Evolutionary conservation across 2,888 invertebrate genomes (phyloP).

Genomic region (Ophion ventricosus): DNA sequence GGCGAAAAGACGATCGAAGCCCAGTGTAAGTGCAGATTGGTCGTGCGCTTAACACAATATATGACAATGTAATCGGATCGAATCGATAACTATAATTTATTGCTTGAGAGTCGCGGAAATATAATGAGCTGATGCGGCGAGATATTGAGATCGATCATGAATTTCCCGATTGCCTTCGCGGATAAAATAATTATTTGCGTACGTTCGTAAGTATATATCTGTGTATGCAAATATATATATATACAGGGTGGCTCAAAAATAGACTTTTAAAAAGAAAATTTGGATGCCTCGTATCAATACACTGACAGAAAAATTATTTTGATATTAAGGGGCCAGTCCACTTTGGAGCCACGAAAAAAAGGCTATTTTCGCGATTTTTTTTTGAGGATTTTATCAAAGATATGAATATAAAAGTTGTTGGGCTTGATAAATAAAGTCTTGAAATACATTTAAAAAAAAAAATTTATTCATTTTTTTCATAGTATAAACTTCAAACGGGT

Average conservation of each 20-base stretch:
- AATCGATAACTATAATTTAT: not conserved
- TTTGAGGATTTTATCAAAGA: too few relatives aligned
- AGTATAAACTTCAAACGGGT: too few relatives aligned
- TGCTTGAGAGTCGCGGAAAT: not conserved
- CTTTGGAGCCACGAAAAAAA: too few relatives aligned
- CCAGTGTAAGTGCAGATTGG: not conserved
- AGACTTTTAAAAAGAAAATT: not conserved
- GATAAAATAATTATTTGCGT: conserved; percentile 13
- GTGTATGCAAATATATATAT: not conserved
- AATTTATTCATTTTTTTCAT: too few relatives aligned
- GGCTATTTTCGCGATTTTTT: too few relatives aligned
- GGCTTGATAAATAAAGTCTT: too few relatives aligned
- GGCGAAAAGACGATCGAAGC: not conserved
- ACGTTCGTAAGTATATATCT: not conserved
- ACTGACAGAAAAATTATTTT: too few relatives aligned
- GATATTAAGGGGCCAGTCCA: too few relatives aligned
- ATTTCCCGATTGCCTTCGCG: conserved; percentile 62
- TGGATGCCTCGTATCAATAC: not conserved
- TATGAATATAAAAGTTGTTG: too few relatives aligned
- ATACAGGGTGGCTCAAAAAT: not conserved
- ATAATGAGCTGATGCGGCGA: conserved; percentile 35
- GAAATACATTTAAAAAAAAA: too few relatives aligned
- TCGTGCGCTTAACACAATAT: not conserved
- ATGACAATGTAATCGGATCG: conserved; percentile 14
- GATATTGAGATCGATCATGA: conserved; percentile 53